Base-by-base conservation (phyloP, 2,797 vertebrate genomes). In the Botia almorhae region DNA sequence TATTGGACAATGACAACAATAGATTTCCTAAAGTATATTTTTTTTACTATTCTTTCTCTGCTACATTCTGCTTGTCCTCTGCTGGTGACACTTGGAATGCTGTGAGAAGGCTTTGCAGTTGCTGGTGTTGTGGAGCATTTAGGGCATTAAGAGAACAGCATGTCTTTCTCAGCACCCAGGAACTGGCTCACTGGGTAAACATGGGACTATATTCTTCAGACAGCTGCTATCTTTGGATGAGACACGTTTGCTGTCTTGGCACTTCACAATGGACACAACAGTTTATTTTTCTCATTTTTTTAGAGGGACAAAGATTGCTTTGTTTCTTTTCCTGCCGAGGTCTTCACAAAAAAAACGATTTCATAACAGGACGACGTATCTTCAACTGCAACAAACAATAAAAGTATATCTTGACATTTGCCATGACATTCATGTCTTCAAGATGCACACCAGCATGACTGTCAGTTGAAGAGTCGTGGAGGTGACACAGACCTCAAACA, bases 81-180 rank as follows among this genome's bases (percentile, higher is more conserved):
- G 82, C 70, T 46, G 36, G 46, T 74, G 74, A 83, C 69, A 48
- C 63, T 81, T 74, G 61, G 74, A 79, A 83, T 43, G 84, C 85
- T 76, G 80, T 85, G 85, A 86, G 86, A 70, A 88, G 69, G 46
- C 75, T 53, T 13, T 73, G 69, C 77, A 70, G 76, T 83, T 69
- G 70, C 11, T 63, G 74, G 69, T 23, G 10, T 33, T 58, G 76
- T 21, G 48, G 78, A 53, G 23, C 29, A 36, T 23, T 60, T 13
- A 1, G 87, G 87, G 87, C 87, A 88, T 88, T 88, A 88, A 51
- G 69, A 74, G 81, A 78, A 68, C 72, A 60, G 74, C 65, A 80
- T 80, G 50, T 80, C 74, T 74, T 39, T 84, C 78, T 83, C 69
- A 74, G 73, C 78, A 74, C 82, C 80, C 79, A 53, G 53, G 33